Base-by-base conservation (phyloP, 2,797 vertebrate species). In the Ctenochaetus hawaiiensis region DNA sequence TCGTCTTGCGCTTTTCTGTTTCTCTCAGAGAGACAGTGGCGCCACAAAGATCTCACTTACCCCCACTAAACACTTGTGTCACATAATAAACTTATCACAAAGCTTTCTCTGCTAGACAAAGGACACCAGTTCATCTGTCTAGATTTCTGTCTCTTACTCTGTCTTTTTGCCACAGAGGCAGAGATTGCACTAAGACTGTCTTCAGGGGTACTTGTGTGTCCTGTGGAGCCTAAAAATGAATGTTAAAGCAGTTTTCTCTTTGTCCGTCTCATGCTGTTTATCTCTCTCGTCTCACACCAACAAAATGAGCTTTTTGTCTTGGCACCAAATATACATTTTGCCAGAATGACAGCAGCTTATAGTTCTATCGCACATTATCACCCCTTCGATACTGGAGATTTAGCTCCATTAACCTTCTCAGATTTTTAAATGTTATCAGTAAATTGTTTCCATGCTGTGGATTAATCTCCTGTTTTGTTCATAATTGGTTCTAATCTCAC, bases 401-500 rank as follows among this genome's bases (percentile, higher is more conserved):
- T 74, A 79, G 81, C 78, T 79, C 69, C 74, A 81, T 87, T 89
- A 88, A 84, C 81, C 73, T 78, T 84, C 73, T 86, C 58, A 11
- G 67, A 82, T 75, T 78, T 78, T 62, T 45, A 75, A 81, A 84
- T 72, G 78, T 70, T 87, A 89, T 83, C 81, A 75, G 77, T 56
- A 80, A 87, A 90, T 74, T 72, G 73, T 80, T 82, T 87, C 79
- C 76, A 69, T 81, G 78, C 56, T 73, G 64, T 14, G 73, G 83
- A 77, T 65, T 86, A 80, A 87, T 87, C 72, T 80, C 57, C 69
- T 72, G 67, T 82, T 91, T 82, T 68, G 86, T 68, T 87, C 81
- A 61, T 91, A 88, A 90, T 88, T 82, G 57, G 47, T 78, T 79
- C 67, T 89, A 75, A 83, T 81, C 75, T 66, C 5, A 3, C 59